Conservation (phyloP, 2,113 vertebrate genomes). For the Cisticola juncidis region DNA sequence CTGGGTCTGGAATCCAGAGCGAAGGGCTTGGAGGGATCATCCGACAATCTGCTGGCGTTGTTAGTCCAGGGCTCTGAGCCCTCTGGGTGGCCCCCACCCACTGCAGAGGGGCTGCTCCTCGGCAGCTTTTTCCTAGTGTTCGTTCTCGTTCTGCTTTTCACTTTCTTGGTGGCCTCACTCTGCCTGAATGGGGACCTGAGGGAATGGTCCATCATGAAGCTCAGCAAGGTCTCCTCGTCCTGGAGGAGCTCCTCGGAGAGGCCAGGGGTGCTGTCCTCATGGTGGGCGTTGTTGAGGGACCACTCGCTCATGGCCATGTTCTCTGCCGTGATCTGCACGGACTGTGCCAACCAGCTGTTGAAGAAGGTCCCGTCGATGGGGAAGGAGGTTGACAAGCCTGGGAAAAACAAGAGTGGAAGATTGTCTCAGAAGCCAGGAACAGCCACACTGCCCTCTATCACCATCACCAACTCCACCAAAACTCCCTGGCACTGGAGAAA, state of each 20-base stretch:
- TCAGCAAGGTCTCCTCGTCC: constrained; percentile 91
- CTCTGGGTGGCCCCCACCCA: constrained; percentile 31
- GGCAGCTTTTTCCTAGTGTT: constrained; percentile 77
- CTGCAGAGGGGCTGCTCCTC: constrained; percentile 24
- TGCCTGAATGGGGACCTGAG: constrained; percentile 87
- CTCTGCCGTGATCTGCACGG: constrained; percentile 92
- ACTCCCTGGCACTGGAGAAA: neutral
- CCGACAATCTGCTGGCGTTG: constrained; percentile 41
- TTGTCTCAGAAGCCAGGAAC: neutral
- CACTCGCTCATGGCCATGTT: constrained; percentile 93
- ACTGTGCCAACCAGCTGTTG: constrained; percentile 95
- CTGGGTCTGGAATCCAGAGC: constrained; percentile 52
- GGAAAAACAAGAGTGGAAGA: neutral
- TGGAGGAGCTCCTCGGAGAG: constrained; percentile 93
- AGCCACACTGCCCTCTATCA: neutral
- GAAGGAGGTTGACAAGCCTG: constrained; percentile 90
- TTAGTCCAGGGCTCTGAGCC: constrained; percentile 65
- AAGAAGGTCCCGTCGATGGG: constrained; percentile 92
- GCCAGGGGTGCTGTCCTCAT: constrained; percentile 80
- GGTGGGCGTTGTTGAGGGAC: constrained; percentile 85
- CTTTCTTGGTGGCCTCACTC: constrained; percentile 84
- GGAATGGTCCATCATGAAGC: constrained; percentile 95
- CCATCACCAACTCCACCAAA: neutral
- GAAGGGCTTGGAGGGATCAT: constrained; percentile 60
- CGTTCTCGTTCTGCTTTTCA: constrained; percentile 76